Evolutionary conservation across 2,888 invertebrate species (phyloP), one percentile per base, ranked within the genome.

Genomic region (Operophtera brumata): DNA sequence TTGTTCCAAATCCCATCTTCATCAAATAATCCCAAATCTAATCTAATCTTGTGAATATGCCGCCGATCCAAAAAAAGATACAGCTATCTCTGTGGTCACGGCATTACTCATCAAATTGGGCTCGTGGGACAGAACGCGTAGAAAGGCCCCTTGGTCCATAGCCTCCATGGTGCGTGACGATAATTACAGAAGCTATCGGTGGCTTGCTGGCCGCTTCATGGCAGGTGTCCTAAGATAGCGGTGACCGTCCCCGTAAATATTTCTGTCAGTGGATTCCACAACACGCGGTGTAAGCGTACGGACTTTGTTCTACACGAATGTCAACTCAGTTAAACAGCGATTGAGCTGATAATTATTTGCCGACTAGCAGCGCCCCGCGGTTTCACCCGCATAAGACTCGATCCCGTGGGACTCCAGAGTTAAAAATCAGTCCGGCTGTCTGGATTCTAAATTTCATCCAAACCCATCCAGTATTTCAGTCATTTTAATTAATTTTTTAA

Each of bases 131-230:
- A 50, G 43, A 47, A 45, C 34, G 47, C 40, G 36, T 70, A 71
- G 69, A 69, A 72, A 75, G 66, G 69, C 65, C 54, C 44, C 45
- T 10, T 55, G 64, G 45, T 64, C 66, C 65, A 63, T 58, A 61
- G 67, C 78, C 46, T 43, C 45, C 32, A 32, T 47, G 47, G 56
- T 80, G 85, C 85, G 84, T 85, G 85, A 77, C 75, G 71, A 64
- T 84, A 85, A 85, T 85, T 79, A 78, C 72, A 69, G 74, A 66
- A 64, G 73, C 71, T 76, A 78, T 82, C 78, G 72, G 78, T 80
- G 82, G 80, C 83, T 82, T 78, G 77, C 66, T 68, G 68, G 67
- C 69, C 75, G 73, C 71, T 77, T 82, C 79, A 84, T 39, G 14
- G 2, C 28, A n/a, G 34, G 13, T 14, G 30, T 43, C 35, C 14